phyloP scores from a whole-genome alignment of 2,888 invertebrate species.

The Charanyca ferruginea region DNA sequence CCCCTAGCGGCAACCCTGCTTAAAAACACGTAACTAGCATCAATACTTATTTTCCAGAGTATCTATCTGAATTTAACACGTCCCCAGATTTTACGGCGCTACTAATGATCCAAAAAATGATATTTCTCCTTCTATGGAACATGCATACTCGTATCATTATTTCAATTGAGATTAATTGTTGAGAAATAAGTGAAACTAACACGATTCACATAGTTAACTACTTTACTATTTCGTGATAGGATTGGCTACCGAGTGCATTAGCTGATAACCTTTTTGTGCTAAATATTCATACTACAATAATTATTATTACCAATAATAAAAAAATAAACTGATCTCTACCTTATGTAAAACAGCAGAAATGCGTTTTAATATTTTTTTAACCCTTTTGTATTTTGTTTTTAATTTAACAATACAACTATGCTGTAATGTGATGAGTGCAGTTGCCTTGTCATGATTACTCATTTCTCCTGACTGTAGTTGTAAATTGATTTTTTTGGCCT shows the following conservation, averaged over 20 bases:
- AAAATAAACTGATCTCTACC: constrained; percentile 19
- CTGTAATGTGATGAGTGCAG: constrained; percentile 39
- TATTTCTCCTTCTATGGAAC: background rate
- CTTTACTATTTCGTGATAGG: constrained; percentile 28
- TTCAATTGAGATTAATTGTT: background rate
- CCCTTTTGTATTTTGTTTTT: constrained; percentile 1
- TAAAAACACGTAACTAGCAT: background rate
- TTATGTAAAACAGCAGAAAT: constrained; percentile 21
- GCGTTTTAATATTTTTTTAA: constrained; percentile 18
- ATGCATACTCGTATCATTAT: too few species aligned
- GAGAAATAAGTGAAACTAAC: background rate
- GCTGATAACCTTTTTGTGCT: background rate
- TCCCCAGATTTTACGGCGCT: too few species aligned
- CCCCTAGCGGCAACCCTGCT: background rate
- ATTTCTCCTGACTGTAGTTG: constrained; percentile 23
- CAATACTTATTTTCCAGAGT: background rate
- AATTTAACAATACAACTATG: constrained; percentile 16
- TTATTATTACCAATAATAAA: too few species aligned
- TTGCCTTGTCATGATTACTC: constrained; percentile 3
- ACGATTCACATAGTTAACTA: constrained; percentile 6
- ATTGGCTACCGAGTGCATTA: constrained; percentile 8
- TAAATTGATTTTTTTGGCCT: constrained; percentile 5
- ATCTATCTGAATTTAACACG: background rate
- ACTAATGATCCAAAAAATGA: background rate
- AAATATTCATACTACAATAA: background rate